phyloP scores from a whole-genome alignment of 37 sponge, comb jelly and placozoan species.

The Petrosia ficiformis region DNA sequence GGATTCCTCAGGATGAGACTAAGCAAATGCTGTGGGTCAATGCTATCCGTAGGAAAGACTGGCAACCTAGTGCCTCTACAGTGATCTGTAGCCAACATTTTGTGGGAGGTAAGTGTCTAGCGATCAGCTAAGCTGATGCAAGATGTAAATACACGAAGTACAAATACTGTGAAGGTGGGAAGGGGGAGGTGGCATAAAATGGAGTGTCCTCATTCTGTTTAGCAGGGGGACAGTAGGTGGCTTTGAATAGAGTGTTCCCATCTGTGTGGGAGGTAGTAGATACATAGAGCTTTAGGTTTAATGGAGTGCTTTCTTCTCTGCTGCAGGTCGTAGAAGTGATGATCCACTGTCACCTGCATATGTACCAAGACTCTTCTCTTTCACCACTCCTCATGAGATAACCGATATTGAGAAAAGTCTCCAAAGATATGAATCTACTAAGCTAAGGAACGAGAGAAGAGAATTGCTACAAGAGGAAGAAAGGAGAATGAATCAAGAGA shows the following conservation, averaged over 20 bases:
- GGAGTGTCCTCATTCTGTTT: no score
- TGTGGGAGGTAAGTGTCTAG: constrained; percentile 22
- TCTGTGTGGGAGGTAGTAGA: no score
- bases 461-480: constrained; percentile 2
- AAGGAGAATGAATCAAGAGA: neutral
- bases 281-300: no score
- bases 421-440: constrained; percentile 3
- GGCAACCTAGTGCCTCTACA: constrained; percentile 7
- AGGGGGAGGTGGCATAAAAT: no score
- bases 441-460: constrained; percentile 1
- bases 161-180: no score
- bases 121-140: neutral
- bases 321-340: constrained; percentile 29
- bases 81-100: constrained; percentile 35
- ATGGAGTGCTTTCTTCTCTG: neutral
- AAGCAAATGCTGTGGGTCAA: constrained; percentile 27
- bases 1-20: constrained; percentile 24
- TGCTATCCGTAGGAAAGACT: constrained; percentile 35
- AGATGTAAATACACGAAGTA: no score
- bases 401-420: neutral
- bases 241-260: no score
- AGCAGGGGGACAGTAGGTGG: no score
- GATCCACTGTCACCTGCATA: constrained; percentile 43
- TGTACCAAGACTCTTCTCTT: constrained; percentile 27
- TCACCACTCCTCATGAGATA: constrained; percentile 10